Evolutionary conservation across 2,888 invertebrate genomes (phyloP).

Genomic region (Dendrolimus pini): DNA sequence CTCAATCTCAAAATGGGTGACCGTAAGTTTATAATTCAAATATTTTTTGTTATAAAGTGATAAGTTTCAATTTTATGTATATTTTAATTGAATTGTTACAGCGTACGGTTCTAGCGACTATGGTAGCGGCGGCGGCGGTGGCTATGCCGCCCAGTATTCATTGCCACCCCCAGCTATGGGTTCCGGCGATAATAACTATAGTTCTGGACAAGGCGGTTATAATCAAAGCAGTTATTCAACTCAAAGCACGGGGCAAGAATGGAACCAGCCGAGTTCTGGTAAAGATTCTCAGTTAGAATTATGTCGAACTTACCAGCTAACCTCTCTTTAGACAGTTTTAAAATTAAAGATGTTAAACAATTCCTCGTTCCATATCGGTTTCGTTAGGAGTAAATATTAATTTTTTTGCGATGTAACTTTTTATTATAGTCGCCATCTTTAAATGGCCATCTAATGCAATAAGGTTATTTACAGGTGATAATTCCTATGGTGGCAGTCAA

Average conservation of each 20-base stretch:
- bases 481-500: slow-evolving; percentile 43
- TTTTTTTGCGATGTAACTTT: too few relatives aligned
- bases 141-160: slow-evolving; percentile 63
- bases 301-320: too few relatives aligned
- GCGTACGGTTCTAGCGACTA: slow-evolving; percentile 59
- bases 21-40: slow-evolving; percentile 27
- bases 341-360: too few relatives aligned
- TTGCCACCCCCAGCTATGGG: slow-evolving; percentile 61
- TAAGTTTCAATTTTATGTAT: not conserved
- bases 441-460: too few relatives aligned
- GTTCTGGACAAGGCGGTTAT: slow-evolving; percentile 45
- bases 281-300: slow-evolving; percentile 10
- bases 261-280: slow-evolving; percentile 53
- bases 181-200: slow-evolving; percentile 55
- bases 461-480: slow-evolving; percentile 27
- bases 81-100: slow-evolving; percentile 14
- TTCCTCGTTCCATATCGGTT: too few relatives aligned
- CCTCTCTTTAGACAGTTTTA: too few relatives aligned
- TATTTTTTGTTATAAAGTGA: not conserved
- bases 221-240: slow-evolving; percentile 45
- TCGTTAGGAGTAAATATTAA: too few relatives aligned
- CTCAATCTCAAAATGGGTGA: slow-evolving; percentile 25
- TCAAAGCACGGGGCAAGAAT: slow-evolving; percentile 46
- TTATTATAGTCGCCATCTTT: too few relatives aligned
- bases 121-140: slow-evolving; percentile 45